A percentile compares a stretch with the other conserved stretches of the same genome.
phyloP scores from a whole-genome alignment of 2,797 vertebrate species.

The Peromyscus aztecus region DNA sequence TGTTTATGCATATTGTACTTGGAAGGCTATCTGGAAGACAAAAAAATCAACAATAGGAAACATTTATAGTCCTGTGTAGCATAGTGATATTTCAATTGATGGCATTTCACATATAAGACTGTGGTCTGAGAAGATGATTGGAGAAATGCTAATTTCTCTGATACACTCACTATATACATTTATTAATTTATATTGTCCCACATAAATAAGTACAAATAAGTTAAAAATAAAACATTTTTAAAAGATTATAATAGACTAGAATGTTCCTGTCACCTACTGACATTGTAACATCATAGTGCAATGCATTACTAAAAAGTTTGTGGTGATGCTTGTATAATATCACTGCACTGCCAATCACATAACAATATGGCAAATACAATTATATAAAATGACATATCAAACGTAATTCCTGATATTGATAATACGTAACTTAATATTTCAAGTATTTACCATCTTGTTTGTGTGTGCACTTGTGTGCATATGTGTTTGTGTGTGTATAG shows the following conservation, averaged over 20 bases:
- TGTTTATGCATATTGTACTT: neutral
- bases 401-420: neutral
- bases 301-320: neutral
- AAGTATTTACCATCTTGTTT: neutral
- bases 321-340: neutral
- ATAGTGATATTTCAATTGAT: neutral
- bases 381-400: neutral
- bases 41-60: neutral
- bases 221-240: neutral
- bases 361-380: neutral
- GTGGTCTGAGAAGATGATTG: neutral
- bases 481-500: neutral
- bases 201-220: neutral
- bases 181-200: neutral
- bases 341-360: neutral
- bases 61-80: neutral
- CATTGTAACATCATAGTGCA: neutral
- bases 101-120: neutral
- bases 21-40: neutral
- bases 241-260: neutral
- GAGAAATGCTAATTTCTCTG: neutral
- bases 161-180: neutral
- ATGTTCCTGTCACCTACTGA: neutral
- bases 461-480: neutral
- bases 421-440: neutral